Conservation (phyloP, 2,888 invertebrate species). For the Aspidapion aeneum region DNA sequence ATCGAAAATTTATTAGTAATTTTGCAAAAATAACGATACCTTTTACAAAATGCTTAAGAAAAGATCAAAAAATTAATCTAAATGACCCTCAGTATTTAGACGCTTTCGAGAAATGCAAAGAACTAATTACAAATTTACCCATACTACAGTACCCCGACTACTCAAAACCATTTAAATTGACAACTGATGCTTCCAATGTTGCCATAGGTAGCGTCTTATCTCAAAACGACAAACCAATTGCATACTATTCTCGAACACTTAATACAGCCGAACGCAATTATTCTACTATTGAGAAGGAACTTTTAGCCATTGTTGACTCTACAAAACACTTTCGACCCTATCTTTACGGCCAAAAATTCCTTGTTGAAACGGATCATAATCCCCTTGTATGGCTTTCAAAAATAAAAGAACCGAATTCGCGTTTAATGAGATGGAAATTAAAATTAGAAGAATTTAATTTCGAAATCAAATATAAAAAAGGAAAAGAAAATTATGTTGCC, state of each 20-base stretch:
- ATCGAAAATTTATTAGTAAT: constrained; percentile 8
- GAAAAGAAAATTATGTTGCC: constrained; percentile 23
- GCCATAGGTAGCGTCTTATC: constrained; percentile 26
- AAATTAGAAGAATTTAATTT: constrained; percentile 20
- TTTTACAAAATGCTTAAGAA: too few relatives aligned
- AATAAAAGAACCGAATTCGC: constrained; percentile 20
- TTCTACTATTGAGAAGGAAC: constrained; percentile 27
- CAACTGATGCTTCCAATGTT: constrained; percentile 26
- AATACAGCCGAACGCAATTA: constrained; percentile 29
- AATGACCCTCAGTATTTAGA: too few relatives aligned
- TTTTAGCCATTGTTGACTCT: constrained; percentile 25
- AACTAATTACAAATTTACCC: constrained; percentile 27
- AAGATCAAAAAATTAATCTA: too few relatives aligned
- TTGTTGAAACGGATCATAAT: constrained; percentile 25
- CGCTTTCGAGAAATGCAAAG: constrained; percentile 26
- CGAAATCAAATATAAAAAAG: constrained; percentile 20
- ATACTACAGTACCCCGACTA: constrained; percentile 28
- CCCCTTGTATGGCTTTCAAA: constrained; percentile 22
- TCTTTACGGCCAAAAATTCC: constrained; percentile 24
- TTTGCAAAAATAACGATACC: constrained; percentile 11
- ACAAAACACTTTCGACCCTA: constrained; percentile 29
- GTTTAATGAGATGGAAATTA: too few relatives aligned
- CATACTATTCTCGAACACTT: constrained; percentile 25
- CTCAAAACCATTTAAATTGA: constrained; percentile 22
- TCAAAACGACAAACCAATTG: constrained; percentile 26